Percentiles rank a stretch among this genome's conserved stretches.
Evolutionary conservation across 2,797 vertebrate species (phyloP).

Genomic region (Ctenopoma multispine): DNA sequence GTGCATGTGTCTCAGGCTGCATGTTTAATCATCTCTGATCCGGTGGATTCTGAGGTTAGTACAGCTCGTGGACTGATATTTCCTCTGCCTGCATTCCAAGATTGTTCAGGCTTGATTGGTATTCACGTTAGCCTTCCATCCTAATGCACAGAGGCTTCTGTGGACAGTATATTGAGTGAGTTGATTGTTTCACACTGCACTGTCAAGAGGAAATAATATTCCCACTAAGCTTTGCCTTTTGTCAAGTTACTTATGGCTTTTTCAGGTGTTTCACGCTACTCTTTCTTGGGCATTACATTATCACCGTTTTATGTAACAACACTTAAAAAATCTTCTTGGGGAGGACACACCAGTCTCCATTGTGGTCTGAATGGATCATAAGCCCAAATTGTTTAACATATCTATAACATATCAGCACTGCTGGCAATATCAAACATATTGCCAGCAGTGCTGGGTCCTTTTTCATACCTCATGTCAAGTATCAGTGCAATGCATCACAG

Average conservation of each 20-base stretch:
- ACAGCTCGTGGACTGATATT: conserved; percentile 36
- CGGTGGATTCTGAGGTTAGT: conserved; percentile 32
- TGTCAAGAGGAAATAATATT: conserved; percentile 36
- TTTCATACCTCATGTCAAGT: conserved; percentile 59
- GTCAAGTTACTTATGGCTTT: conserved; percentile 42
- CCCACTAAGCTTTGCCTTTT: conserved; percentile 12
- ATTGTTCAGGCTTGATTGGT: conserved; percentile 53
- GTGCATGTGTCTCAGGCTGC: conserved; percentile 22
- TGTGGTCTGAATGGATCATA: conserved; percentile 53
- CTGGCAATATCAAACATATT: too few species aligned
- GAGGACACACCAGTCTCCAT: conserved; percentile 14
- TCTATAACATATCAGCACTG: too few species aligned
- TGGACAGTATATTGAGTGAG: conserved; percentile 24
- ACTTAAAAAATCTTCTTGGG: conserved; percentile 31
- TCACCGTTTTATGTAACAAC: conserved; percentile 37
- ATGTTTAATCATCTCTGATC: conserved; percentile 47
- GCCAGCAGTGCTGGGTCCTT: conserved; percentile 45
- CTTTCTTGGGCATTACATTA: conserved; percentile 23
- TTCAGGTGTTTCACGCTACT: conserved; percentile 11
- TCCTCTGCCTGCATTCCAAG: conserved; percentile 27
- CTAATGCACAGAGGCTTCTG: conserved; percentile 30
- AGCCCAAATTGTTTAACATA: too few species aligned
- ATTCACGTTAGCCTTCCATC: conserved; percentile 44
- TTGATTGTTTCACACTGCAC: conserved; percentile 32
- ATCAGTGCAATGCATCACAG: conserved; percentile 58